These are phyloP conservation scores for Suricata suricatta DNA, from an alignment of 2,113 vertebrate genomes.

Conservation along the genomic window DNA sequence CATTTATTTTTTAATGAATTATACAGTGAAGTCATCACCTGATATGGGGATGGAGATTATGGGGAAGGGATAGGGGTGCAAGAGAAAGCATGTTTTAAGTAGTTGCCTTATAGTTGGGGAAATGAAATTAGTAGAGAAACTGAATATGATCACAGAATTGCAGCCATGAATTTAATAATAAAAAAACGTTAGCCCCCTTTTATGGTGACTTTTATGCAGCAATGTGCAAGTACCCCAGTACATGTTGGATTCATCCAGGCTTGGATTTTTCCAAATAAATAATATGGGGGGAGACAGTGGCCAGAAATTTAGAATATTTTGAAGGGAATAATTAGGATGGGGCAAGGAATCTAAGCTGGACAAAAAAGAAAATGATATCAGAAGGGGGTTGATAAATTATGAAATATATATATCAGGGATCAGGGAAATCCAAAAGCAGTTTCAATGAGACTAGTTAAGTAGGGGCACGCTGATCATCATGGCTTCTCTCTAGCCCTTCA, in stretches of 20 bases:
- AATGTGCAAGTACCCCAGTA: not conserved
- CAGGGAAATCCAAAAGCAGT: not conserved
- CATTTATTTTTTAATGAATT: slow-evolving; percentile 24
- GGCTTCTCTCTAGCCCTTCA: not conserved
- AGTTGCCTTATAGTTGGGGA: not conserved
- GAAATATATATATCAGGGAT: not conserved
- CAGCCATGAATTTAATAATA: slow-evolving; percentile 1
- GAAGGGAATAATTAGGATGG: not conserved
- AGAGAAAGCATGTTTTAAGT: not conserved
- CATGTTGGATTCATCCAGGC: not conserved
- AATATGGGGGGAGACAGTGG: not conserved
- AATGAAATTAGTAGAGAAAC: slow-evolving; percentile 47
- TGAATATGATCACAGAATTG: not conserved
- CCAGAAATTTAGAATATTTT: slow-evolving; percentile 45
- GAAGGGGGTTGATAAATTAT: not conserved
- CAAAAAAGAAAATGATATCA: not conserved
- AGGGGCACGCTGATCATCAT: not conserved
- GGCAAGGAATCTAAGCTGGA: not conserved
- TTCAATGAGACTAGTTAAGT: not conserved
- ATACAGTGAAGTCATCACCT: not conserved
- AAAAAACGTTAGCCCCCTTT: not conserved
- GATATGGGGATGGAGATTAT: not conserved
- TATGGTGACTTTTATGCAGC: not conserved
- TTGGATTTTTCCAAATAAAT: slow-evolving; percentile 38
- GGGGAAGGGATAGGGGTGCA: not conserved